A percentile compares a stretch with the other conserved stretches of the same genome.
phyloP scores from a whole-genome alignment of 1,140 invertebrate species.

The Phymorhynchus buccinoides region DNA sequence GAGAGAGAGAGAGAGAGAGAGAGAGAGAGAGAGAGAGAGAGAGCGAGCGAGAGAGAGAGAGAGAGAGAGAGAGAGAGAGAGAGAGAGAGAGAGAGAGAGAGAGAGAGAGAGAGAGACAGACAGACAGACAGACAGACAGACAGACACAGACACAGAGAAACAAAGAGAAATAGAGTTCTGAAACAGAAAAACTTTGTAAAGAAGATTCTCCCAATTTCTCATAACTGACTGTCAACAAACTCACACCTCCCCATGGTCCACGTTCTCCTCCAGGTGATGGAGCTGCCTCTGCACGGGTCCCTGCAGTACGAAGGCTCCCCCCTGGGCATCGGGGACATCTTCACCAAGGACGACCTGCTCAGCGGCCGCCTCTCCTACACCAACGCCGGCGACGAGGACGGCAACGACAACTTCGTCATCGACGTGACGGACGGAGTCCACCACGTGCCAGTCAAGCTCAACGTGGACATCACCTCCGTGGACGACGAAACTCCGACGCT shows the following conservation, averaged over 20 bases:
- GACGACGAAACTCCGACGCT: slow-evolving; percentile 71
- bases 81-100: too few relatives aligned
- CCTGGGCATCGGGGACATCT: slow-evolving; percentile 64
- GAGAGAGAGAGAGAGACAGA: not conserved
- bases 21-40: too few relatives aligned
- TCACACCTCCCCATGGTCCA: not conserved
- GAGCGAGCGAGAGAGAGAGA: too few relatives aligned
- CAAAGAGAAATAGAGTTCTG: not conserved
- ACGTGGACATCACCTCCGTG: slow-evolving; percentile 62
- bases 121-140: not conserved
- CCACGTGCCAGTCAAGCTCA: slow-evolving; percentile 67
- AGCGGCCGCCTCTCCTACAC: slow-evolving; percentile 68
- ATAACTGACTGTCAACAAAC: too few relatives aligned
- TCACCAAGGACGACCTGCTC: slow-evolving; percentile 64
- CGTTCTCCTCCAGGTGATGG: slow-evolving; percentile 54
- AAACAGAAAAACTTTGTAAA: too few relatives aligned
- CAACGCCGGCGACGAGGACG: slow-evolving; percentile 64
- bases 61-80: too few relatives aligned
- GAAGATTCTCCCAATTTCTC: too few relatives aligned
- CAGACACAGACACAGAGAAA: not conserved
- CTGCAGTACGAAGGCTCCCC: slow-evolving; percentile 42
- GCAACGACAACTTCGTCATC: slow-evolving; percentile 66
- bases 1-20: not conserved
- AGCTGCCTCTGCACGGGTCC: slow-evolving; percentile 38
- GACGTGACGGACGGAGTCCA: slow-evolving; percentile 74